phyloP scores from a whole-genome alignment of 2,888 invertebrate species.

The Furcula furcula region DNA sequence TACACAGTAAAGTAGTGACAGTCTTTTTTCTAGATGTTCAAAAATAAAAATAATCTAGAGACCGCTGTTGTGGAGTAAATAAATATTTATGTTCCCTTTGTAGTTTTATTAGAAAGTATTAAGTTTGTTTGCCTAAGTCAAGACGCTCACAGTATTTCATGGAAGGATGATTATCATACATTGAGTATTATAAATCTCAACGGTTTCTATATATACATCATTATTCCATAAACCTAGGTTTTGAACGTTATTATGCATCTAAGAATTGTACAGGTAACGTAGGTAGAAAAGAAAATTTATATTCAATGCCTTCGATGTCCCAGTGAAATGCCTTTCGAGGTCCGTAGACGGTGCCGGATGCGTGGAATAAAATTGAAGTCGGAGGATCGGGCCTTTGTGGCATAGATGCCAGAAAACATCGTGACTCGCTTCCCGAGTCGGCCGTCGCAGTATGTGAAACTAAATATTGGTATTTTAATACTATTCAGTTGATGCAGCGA shows the following conservation, averaged over 20 bases:
- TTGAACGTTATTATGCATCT: slow-evolving; percentile 17
- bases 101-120: too few relatives aligned
- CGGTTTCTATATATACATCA: too few relatives aligned
- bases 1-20: slow-evolving; percentile 12
- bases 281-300: slow-evolving; percentile 17
- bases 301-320: slow-evolving; percentile 24
- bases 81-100: too few relatives aligned
- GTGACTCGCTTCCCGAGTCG: slow-evolving; percentile 25
- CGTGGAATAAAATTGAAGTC: slow-evolving; percentile 57
- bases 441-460: slow-evolving; percentile 21
- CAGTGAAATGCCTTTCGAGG: slow-evolving; percentile 46
- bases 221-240: too few relatives aligned
- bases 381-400: slow-evolving; percentile 41
- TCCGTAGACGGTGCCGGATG: slow-evolving; percentile 39
- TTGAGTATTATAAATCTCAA: too few relatives aligned
- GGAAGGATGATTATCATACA: too few relatives aligned
- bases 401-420: slow-evolving; percentile 38
- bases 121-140: too few relatives aligned
- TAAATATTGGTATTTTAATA: slow-evolving; percentile 34
- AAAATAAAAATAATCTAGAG: too few relatives aligned
- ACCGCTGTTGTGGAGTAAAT: too few relatives aligned
- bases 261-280: slow-evolving; percentile 7
- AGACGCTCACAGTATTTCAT: too few relatives aligned
- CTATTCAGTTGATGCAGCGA: slow-evolving; percentile 9
- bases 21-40: slow-evolving; percentile 10